These are phyloP conservation scores for Parasteatoda lunata DNA, from an alignment of 2,888 invertebrate genomes.

Conservation along the genomic window DNA sequence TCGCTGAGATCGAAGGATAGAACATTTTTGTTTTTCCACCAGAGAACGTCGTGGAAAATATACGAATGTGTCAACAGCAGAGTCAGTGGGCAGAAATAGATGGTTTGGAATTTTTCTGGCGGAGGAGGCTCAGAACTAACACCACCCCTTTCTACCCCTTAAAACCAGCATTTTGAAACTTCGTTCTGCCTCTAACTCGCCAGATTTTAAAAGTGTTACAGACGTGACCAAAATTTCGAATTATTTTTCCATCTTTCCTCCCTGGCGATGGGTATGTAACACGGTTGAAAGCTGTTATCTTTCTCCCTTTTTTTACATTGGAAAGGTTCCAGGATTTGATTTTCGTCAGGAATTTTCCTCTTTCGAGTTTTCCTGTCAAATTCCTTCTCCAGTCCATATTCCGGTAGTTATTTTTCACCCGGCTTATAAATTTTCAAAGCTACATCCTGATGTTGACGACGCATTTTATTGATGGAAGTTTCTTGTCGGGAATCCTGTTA, in stretches of 20 bases:
- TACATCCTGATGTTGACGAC: conserved; percentile 15
- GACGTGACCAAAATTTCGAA: conserved; percentile 42
- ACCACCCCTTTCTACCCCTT: background rate
- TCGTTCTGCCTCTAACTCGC: conserved; percentile 1
- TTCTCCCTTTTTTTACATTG: background rate
- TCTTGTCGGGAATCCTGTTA: too few relatives aligned
- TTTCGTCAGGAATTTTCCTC: conserved; percentile 5
- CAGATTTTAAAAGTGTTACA: conserved; percentile 31
- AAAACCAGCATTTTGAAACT: background rate
- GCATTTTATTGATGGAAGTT: background rate
- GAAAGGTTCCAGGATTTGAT: conserved; percentile 5
- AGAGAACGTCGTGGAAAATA: conserved; percentile 11
- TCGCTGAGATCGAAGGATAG: background rate
- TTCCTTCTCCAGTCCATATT: conserved; percentile 1
- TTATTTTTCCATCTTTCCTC: conserved; percentile 11
- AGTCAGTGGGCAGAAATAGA: conserved; percentile 12
- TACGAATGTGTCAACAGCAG: conserved; percentile 45
- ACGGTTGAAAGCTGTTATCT: conserved; percentile 2
- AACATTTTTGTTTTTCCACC: conserved; percentile 4
- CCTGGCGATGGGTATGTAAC: background rate
- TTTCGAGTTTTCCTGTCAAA: background rate
- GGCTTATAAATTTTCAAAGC: conserved; percentile 32
- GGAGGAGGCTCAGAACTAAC: background rate
- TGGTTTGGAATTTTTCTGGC: conserved; percentile 6
- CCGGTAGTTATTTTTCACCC: background rate